These are phyloP conservation scores for Ceramica pisi DNA, from an alignment of 2,888 invertebrate species.

Conservation along the genomic window DNA sequence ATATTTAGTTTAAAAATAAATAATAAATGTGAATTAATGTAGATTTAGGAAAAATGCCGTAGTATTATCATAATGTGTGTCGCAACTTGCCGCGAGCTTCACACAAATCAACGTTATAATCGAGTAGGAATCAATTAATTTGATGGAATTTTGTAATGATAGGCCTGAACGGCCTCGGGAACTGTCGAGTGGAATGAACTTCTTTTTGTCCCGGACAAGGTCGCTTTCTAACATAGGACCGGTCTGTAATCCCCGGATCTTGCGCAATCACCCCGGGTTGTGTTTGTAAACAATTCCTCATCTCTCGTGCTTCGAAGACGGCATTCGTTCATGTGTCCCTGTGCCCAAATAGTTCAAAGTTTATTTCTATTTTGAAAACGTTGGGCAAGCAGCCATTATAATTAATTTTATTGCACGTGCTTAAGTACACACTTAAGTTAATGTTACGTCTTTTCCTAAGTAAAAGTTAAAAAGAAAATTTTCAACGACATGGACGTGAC, in stretches of 20 bases:
- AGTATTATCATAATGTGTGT: constrained; percentile 43
- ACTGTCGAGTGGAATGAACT: constrained; percentile 84
- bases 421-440: constrained; percentile 22
- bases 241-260: constrained; percentile 73
- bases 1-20: constrained; percentile 7
- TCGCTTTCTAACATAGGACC: constrained; percentile 87
- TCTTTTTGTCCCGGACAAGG: constrained; percentile 81
- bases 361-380: constrained; percentile 2
- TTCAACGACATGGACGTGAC: constrained; percentile 40
- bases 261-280: constrained; percentile 57
- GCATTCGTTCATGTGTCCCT: constrained; percentile 10
- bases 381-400: constrained; percentile 5
- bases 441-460: constrained; percentile 26
- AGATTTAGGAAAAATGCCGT: constrained; percentile 19
- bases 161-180: constrained; percentile 60
- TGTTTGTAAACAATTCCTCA: constrained; percentile 66
- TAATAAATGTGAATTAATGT: background rate
- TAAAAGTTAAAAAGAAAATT: constrained; percentile 49
- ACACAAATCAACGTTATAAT: constrained; percentile 23
- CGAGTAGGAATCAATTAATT: constrained; percentile 44
- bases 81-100: constrained; percentile 31
- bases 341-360: constrained; percentile 8
- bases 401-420: constrained; percentile 30
- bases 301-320: constrained; percentile 19
- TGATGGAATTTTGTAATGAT: constrained; percentile 61